Evolutionary conservation across 1,140 invertebrate species (phyloP), one percentile per base, ranked within the genome.

Genomic region (Drosophila saltans): DNA sequence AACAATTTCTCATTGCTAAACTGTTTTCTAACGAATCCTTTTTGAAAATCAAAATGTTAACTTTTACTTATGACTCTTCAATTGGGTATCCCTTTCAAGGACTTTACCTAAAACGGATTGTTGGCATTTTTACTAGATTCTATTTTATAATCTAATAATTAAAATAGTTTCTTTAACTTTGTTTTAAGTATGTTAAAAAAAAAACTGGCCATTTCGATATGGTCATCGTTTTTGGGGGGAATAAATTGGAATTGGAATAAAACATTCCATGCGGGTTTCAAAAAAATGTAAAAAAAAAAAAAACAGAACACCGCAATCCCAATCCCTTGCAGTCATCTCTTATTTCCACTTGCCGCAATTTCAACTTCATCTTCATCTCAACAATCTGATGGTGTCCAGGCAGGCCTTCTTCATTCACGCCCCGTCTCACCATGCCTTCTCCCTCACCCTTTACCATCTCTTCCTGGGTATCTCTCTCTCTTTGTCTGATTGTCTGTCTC

Each of bases 311-410:
- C 56, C 28, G 28, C 30, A 58, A 33, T 36, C 16, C 16, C 16
- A 48, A 21, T 48, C 45, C 33, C 33, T 58, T 36, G 30, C 56
- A 16, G n/a, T 39, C 56, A 52, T 52, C 33, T 52, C 33, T 16
- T 58, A 33, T 16, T 21, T 16, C 10, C 11, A 16, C 56, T 58
- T 58, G 56, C 56, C 33, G 16, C 56, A 58, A 36, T 33, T 58
- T 39, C 57, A 59, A 24, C 57, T 39, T 59, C 57, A 39, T 57
- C 55, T 57, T 59, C 57, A 39, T 59, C 57, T 59, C 33, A 33
- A 59, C 57, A 59, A 59, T 59, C 57, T 59, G 16, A 16, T 21
- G 57, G 59, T 63, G 28, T 26, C 39, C 24, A 55, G 57, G 3
- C 48, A 16, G 16, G 16, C 16, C 16, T 16, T 16, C 39, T 63